Evolutionary conservation across 1,140 invertebrate species (phyloP).

Genomic region (Cydia strobilella): DNA sequence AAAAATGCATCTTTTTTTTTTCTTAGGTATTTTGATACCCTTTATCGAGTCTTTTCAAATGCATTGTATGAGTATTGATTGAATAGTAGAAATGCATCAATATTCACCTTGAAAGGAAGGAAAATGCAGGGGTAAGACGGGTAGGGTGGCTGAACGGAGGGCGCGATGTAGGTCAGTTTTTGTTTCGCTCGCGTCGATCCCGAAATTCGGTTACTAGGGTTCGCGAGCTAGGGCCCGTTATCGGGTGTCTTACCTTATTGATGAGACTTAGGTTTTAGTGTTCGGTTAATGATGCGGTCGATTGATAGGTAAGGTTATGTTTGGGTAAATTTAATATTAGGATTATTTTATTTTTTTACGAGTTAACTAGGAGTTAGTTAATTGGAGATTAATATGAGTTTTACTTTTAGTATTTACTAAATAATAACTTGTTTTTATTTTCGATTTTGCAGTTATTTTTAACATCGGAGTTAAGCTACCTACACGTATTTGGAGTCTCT

Average conservation of each 20-base stretch:
- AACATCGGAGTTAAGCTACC: no score
- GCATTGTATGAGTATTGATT: neutral
- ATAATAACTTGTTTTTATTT: neutral
- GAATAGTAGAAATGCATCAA: conserved; percentile 33
- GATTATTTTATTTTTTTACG: neutral
- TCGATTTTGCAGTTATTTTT: no score
- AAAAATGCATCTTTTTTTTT: conserved; percentile 5
- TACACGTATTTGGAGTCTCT: no score
- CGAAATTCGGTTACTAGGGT: conserved; percentile 77
- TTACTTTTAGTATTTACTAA: neutral
- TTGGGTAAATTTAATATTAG: neutral
- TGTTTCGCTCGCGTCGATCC: conserved; percentile 68
- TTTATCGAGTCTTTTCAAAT: neutral
- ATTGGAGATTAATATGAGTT: neutral
- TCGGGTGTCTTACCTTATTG: conserved; percentile 43
- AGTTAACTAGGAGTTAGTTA: neutral
- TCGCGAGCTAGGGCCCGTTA: conserved; percentile 48
- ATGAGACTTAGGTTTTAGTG: neutral
- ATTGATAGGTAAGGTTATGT: neutral
- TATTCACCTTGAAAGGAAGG: conserved; percentile 62
- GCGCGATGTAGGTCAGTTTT: conserved; percentile 78
- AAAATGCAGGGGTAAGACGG: conserved; percentile 69
- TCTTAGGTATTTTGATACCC: neutral
- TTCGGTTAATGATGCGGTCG: no score
- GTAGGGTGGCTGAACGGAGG: conserved; percentile 74